phyloP scores from a whole-genome alignment of 2,797 vertebrate species.

The Hoplostethus mediterraneus region DNA sequence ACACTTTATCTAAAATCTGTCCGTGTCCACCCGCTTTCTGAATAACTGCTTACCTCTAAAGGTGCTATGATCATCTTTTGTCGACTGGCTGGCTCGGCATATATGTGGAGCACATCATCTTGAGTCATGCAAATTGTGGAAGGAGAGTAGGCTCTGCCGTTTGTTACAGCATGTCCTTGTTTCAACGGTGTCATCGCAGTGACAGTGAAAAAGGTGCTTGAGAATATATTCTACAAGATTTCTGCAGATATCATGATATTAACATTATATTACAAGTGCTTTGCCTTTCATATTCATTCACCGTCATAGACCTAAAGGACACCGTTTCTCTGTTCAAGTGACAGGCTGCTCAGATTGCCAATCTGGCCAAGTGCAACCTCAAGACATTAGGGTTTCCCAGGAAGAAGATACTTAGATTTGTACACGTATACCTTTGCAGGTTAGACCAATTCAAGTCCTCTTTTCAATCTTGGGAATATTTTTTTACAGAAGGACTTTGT shows the following conservation, averaged over 20 bases:
- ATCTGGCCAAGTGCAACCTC: too few relatives aligned
- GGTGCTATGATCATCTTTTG: neutral
- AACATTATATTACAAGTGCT: neutral
- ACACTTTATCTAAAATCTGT: conserved; percentile 40
- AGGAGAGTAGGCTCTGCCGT: neutral
- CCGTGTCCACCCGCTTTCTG: conserved; percentile 1
- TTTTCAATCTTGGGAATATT: too few relatives aligned
- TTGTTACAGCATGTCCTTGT: neutral
- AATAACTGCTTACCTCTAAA: neutral
- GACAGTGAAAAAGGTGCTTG: too few relatives aligned
- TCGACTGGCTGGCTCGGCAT: neutral
- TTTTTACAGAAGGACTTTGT: too few relatives aligned
- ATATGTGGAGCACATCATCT: neutral
- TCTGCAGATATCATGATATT: neutral
- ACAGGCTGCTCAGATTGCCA: too few relatives aligned
- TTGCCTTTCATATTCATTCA: neutral
- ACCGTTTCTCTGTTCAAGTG: neutral
- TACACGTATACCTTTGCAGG: too few relatives aligned
- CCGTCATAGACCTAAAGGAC: neutral
- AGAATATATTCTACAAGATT: too few relatives aligned
- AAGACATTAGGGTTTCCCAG: too few relatives aligned
- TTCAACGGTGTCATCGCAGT: neutral
- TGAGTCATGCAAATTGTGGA: neutral
- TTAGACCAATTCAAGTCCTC: too few relatives aligned
- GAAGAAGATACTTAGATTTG: too few relatives aligned